Evolutionary conservation across 2,797 vertebrate genomes (phyloP).

Genomic region (Oreochromis grahami): DNA sequence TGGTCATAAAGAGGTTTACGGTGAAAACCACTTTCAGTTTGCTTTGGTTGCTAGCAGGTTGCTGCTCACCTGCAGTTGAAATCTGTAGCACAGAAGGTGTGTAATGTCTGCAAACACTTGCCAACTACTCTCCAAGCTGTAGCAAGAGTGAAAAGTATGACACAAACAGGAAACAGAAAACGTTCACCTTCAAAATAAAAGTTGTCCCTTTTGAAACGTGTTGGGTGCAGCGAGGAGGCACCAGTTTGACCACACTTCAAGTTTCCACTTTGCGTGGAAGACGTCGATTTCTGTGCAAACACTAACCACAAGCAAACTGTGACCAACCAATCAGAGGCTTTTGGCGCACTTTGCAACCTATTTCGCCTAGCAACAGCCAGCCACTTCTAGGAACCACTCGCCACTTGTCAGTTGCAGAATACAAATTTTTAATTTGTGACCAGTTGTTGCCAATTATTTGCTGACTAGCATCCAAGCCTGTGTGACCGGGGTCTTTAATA

Average conservation of each 20-base stretch:
- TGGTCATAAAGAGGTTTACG: not conserved
- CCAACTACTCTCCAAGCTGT: not conserved
- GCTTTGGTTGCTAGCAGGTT: not conserved
- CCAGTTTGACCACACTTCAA: not conserved
- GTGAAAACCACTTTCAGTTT: not conserved
- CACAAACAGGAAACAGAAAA: not conserved
- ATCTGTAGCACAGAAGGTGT: not conserved
- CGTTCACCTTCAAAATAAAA: not conserved
- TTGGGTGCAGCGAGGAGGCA: not conserved
- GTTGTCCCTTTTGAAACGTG: not conserved
- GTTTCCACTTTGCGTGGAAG: not conserved
- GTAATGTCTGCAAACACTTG: not conserved
- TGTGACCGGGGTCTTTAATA: conserved; percentile 3
- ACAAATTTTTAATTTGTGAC: not conserved
- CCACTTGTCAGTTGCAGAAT: fast-evolving
- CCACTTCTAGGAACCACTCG: not conserved
- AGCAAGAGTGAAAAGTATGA: not conserved
- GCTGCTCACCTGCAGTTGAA: not conserved
- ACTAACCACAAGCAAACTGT: not conserved
- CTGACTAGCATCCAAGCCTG: not conserved
- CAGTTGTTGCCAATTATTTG: not conserved
- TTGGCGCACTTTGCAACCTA: not conserved
- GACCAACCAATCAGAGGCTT: not conserved
- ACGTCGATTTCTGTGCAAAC: not conserved
- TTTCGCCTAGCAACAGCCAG: not conserved